phyloP scores from a whole-genome alignment of 2,888 invertebrate genomes.

The Orthonevra nobilis region DNA sequence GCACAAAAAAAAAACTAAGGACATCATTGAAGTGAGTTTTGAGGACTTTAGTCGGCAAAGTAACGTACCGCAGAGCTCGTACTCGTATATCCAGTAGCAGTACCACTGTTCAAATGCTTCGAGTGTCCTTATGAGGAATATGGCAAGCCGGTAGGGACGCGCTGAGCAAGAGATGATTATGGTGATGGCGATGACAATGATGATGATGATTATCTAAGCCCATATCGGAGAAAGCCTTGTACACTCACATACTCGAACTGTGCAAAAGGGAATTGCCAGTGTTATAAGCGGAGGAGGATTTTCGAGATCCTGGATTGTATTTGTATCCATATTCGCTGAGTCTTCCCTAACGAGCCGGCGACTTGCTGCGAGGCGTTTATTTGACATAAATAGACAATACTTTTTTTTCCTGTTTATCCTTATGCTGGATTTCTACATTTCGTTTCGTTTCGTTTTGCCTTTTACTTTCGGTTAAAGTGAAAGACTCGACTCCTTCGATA shows the following conservation, averaged over 20 bases:
- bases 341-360: constrained; percentile 41
- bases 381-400: constrained; percentile 55
- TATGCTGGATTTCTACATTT: constrained; percentile 22
- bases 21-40: constrained; percentile 55
- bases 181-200: constrained; percentile 59
- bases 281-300: constrained; percentile 12
- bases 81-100: constrained; percentile 37
- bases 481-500: constrained; percentile 34
- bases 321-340: constrained; percentile 30
- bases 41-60: constrained; percentile 50
- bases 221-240: constrained; percentile 36
- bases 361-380: constrained; percentile 58
- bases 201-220: constrained; percentile 64
- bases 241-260: constrained; percentile 34
- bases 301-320: no score
- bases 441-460: constrained; percentile 3
- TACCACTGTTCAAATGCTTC: constrained; percentile 20
- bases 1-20: constrained; percentile 37
- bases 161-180: constrained; percentile 44
- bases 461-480: background rate
- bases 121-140: constrained; percentile 53
- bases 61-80: no score
- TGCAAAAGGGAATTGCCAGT: constrained; percentile 33
- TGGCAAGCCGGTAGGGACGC: constrained; percentile 24
- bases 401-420: constrained; percentile 55